These are phyloP conservation scores for Drosophila seguyi DNA, from an alignment of 1,140 invertebrate genomes.

Conservation along the genomic window DNA sequence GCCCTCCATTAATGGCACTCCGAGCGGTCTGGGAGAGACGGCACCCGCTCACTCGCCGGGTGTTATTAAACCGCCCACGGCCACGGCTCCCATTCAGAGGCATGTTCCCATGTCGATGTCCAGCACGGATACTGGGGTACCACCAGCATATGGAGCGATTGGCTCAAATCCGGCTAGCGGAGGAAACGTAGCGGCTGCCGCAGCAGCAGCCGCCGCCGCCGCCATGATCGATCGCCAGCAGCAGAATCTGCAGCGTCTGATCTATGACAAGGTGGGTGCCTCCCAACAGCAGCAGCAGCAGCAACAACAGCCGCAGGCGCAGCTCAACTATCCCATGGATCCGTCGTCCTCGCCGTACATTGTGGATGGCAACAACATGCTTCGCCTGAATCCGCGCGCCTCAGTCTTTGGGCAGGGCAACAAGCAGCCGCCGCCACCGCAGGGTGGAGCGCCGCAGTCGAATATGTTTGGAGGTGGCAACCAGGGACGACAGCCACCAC, in stretches of 20 bases:
- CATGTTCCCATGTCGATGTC: constrained; percentile 57
- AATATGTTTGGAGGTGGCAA: constrained; percentile 58
- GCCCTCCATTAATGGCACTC: constrained; percentile 55
- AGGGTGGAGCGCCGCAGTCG: constrained; percentile 38
- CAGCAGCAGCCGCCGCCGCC: constrained; percentile 46
- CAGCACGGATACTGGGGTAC: constrained; percentile 27
- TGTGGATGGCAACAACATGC: constrained; percentile 54
- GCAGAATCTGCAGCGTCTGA: constrained; percentile 46
- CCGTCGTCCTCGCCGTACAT: constrained; percentile 43
- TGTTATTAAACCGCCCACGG: constrained; percentile 75
- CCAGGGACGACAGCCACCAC: constrained; percentile 57
- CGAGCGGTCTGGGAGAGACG: constrained; percentile 28
- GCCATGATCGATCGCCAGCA: constrained; percentile 67
- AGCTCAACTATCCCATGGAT: constrained; percentile 62
- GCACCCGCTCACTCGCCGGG: constrained; percentile 84
- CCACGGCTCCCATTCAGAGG: constrained; percentile 69
- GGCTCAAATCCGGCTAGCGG: constrained; percentile 49
- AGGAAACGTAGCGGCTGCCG: constrained; percentile 25
- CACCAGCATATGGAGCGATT: constrained; percentile 62
- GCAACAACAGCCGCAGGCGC: constrained; percentile 21
- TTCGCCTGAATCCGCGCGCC: constrained; percentile 57
- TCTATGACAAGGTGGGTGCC: constrained; percentile 56
- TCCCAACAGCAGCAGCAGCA: constrained; percentile 29
- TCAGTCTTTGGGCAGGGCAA: constrained; percentile 56
- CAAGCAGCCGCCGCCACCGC: constrained; percentile 46